Evolutionary conservation across 1,140 invertebrate genomes (phyloP).

Genomic region (Drosophila nigrodunni): DNA sequence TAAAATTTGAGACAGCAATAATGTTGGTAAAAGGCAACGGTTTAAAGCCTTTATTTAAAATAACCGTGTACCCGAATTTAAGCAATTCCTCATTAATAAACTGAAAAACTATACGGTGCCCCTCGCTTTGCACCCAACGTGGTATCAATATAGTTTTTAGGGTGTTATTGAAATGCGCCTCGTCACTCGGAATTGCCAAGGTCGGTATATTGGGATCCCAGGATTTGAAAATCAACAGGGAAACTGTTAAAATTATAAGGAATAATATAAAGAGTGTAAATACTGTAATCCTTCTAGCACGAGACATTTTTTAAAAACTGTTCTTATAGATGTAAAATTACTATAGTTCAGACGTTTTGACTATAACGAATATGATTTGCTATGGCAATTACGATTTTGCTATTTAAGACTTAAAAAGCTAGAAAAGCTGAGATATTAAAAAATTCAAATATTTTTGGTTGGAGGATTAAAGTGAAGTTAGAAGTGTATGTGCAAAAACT

Average conservation of each 20-base stretch:
- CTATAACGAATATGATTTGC: neutral
- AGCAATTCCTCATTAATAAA: conserved; percentile 85
- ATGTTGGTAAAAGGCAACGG: conserved; percentile 5
- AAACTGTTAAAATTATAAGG: neutral
- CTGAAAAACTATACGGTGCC: conserved; percentile 88
- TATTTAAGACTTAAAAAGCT: too few species aligned
- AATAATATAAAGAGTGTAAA: too few species aligned
- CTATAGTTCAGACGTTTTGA: neutral
- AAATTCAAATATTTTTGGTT: too few species aligned
- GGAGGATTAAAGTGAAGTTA: too few species aligned
- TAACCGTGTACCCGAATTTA: neutral
- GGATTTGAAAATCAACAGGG: neutral
- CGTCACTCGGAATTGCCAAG: conserved; percentile 77
- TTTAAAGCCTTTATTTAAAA: conserved; percentile 1
- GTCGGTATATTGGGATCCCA: neutral
- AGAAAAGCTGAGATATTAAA: too few species aligned
- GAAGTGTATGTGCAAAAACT: too few species aligned
- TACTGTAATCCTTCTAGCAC: too few species aligned
- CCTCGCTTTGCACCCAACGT: conserved; percentile 89
- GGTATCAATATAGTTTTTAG: conserved; percentile 90
- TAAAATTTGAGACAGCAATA: conserved; percentile 15
- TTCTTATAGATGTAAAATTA: neutral
- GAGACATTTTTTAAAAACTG: conserved; percentile 17
- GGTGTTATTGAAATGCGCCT: conserved; percentile 87
- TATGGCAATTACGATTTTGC: neutral